Percentiles rank a stretch among this genome's conserved stretches.
Conservation (phyloP, 2,888 invertebrate genomes). For the Melanotus villosus region DNA sequence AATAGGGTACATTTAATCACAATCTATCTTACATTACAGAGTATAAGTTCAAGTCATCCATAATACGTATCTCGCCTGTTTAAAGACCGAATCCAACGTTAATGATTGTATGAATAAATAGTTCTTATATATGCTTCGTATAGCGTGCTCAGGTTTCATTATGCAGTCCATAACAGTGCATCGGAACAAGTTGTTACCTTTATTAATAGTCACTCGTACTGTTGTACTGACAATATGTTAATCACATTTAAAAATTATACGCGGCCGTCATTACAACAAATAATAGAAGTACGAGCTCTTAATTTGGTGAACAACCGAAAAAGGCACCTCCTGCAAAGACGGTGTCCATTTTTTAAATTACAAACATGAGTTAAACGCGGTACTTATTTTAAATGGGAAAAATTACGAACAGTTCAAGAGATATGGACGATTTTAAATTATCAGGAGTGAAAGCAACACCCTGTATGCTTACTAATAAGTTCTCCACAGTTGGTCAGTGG, state of each 20-base stretch:
- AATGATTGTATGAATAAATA: conserved; percentile 13
- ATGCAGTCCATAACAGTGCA: conserved; percentile 26
- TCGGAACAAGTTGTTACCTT: conserved; percentile 30
- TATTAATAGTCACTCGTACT: conserved; percentile 14
- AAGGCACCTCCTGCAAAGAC: background rate
- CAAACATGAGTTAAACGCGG: background rate
- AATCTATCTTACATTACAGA: conserved; percentile 23
- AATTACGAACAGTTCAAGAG: background rate
- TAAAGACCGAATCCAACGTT: background rate
- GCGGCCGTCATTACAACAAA: background rate
- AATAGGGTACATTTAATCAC: conserved; percentile 7
- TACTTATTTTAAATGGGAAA: background rate
- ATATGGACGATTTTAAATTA: background rate
- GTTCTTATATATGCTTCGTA: background rate
- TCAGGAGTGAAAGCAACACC: too few relatives aligned
- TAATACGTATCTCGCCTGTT: background rate
- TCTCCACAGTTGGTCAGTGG: too few relatives aligned
- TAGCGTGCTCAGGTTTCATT: conserved; percentile 31
- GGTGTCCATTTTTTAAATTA: conserved; percentile 3
- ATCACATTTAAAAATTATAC: background rate
- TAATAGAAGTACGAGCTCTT: conserved; percentile 1
- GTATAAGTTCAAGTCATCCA: background rate
- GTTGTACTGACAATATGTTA: conserved; percentile 23
- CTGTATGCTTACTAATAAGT: too few relatives aligned
- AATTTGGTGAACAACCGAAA: background rate